These are phyloP conservation scores for Coreius guichenoti DNA, from an alignment of 2,797 vertebrate species.

Conservation along the genomic window DNA sequence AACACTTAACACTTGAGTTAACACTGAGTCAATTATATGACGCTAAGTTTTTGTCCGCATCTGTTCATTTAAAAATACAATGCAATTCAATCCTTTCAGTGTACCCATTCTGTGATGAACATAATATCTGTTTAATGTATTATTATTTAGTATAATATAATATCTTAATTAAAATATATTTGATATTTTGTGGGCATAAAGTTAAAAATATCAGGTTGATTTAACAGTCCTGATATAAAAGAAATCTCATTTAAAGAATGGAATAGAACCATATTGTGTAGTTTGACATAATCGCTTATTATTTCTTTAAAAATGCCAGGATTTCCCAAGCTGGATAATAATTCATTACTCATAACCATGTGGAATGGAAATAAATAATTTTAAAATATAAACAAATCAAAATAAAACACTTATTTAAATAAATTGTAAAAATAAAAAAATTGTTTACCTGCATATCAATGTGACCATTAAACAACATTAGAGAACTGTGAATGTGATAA, in stretches of 20 bases:
- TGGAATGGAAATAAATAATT: background rate
- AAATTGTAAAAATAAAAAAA: background rate
- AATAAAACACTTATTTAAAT: background rate
- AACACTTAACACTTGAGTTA: background rate
- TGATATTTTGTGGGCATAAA: background rate
- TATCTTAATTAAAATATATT: background rate
- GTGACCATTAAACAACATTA: background rate
- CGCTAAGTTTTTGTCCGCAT: no score
- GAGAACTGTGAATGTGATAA: background rate
- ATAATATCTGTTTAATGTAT: background rate
- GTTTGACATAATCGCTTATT: background rate
- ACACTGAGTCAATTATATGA: background rate
- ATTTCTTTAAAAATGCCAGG: no score
- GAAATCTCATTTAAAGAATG: background rate
- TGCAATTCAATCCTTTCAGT: background rate
- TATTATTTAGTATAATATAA: background rate
- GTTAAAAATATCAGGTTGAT: background rate
- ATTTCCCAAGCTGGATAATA: background rate
- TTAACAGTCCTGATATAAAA: slow-evolving; percentile 7
- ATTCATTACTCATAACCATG: background rate
- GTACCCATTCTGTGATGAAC: background rate
- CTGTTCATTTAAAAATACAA: background rate
- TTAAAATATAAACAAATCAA: background rate
- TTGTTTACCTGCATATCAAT: background rate
- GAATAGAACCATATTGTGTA: background rate